phyloP scores from a whole-genome alignment of 1,140 invertebrate species.

The Wasmannia auropunctata region DNA sequence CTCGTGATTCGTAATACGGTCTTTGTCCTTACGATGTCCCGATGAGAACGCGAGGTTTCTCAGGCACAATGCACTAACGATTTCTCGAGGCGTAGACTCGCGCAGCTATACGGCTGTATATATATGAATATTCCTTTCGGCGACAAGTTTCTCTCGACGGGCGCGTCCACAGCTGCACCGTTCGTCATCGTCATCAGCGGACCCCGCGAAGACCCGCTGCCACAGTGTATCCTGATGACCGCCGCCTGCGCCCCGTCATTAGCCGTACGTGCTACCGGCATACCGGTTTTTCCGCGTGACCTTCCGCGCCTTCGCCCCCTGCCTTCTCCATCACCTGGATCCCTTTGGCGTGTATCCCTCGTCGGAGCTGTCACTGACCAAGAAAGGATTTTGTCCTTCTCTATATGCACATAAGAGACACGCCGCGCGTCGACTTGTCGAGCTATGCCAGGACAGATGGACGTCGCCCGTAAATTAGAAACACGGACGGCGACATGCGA shows the following conservation, averaged over 20 bases:
- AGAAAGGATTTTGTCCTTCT: conserved; percentile 51
- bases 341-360: conserved; percentile 24
- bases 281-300: conserved; percentile 70
- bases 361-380: conserved; percentile 11
- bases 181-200: conserved; percentile 72
- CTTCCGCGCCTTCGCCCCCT: conserved; percentile 30
- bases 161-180: conserved; percentile 55
- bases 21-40: conserved; percentile 1
- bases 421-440: conserved; percentile 13
- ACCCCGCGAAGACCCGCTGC: conserved; percentile 51
- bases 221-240: conserved; percentile 59
- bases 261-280: conserved; percentile 66
- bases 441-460: conserved; percentile 9
- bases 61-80: conserved; percentile 31
- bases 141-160: conserved; percentile 61
- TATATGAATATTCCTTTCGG: conserved; percentile 70
- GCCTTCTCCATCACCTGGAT: conserved; percentile 18
- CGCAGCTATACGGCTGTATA: too few species aligned
- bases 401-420: not conserved
- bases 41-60: conserved; percentile 17
- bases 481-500: not conserved
- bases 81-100: conserved; percentile 27
- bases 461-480: conserved; percentile 40
- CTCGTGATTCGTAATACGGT: not conserved
- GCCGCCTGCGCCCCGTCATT: conserved; percentile 63